Conservation (phyloP, 2,888 invertebrate genomes). For the Andrena bucephala region DNA sequence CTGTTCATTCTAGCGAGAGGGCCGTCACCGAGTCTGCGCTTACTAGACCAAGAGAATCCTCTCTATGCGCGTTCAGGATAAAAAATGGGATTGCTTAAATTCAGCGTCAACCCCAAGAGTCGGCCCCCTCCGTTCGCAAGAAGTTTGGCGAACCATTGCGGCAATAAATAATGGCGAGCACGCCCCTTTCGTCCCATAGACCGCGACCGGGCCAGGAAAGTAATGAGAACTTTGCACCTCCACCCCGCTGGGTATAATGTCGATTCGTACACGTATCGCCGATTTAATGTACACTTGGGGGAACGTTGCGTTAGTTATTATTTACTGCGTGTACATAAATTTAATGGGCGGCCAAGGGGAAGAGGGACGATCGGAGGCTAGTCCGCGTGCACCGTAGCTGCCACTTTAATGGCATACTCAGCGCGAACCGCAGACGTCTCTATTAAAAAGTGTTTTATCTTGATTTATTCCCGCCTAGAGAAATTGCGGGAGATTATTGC, state of each 20-base stretch:
- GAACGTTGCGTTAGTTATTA: conserved; percentile 67
- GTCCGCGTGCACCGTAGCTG: neutral
- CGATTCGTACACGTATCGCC: conserved; percentile 73
- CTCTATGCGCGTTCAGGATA: conserved; percentile 62
- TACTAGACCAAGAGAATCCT: conserved; percentile 73
- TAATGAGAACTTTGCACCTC: conserved; percentile 76
- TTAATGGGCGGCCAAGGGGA: conserved; percentile 45
- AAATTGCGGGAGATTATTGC: conserved; percentile 35
- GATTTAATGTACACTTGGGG: conserved; percentile 73
- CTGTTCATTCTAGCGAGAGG: conserved; percentile 58
- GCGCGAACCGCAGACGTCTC: conserved; percentile 55
- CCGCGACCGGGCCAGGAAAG: conserved; percentile 63
- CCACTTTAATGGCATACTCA: conserved; percentile 50
- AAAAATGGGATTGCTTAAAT: conserved; percentile 74
- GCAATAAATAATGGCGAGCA: conserved; percentile 76
- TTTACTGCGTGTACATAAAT: conserved; percentile 73
- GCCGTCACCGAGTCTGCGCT: conserved; percentile 70
- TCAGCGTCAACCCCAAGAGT: conserved; percentile 72
- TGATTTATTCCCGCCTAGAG: conserved; percentile 57
- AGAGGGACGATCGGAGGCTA: conserved; percentile 16
- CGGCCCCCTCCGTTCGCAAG: conserved; percentile 64
- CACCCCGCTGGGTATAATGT: conserved; percentile 66
- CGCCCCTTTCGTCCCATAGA: conserved; percentile 68
- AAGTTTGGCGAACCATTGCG: conserved; percentile 74
- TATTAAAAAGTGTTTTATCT: conserved; percentile 60